A percentile compares a stretch with the other conserved stretches of the same genome.
These are phyloP conservation scores for Sakesphorus luctuosus DNA, from an alignment of 2,113 vertebrate species.

Conservation along the genomic window DNA sequence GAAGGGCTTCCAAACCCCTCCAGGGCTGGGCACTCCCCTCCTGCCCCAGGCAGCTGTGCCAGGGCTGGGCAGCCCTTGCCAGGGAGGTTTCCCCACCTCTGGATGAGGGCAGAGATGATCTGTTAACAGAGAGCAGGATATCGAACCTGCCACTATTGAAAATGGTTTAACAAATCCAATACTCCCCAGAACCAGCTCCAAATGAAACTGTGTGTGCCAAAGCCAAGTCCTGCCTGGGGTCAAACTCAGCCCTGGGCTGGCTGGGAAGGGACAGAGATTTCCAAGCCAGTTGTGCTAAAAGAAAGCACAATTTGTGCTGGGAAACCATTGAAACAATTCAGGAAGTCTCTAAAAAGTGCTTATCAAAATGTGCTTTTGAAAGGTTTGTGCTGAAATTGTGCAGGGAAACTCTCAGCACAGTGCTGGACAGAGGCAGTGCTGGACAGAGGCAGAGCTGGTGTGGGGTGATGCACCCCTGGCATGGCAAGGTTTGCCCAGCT, in stretches of 20 bases:
- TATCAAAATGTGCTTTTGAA: not conserved
- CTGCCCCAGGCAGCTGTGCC: not conserved
- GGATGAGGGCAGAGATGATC: not conserved
- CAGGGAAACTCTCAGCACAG: not conserved
- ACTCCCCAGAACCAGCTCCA: not conserved
- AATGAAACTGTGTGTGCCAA: not conserved
- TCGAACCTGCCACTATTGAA: not conserved
- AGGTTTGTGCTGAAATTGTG: not conserved
- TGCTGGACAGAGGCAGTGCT: rapidly evolving
- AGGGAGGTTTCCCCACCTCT: not conserved
- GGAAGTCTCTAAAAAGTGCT: not conserved
- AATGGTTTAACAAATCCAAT: not conserved
- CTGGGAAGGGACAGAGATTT: not conserved
- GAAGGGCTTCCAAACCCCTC: not conserved
- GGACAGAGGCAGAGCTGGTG: not conserved
- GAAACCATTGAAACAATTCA: not conserved
- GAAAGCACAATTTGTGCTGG: not conserved
- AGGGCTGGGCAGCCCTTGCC: not conserved
- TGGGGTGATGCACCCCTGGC: not conserved
- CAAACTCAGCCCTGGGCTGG: not conserved
- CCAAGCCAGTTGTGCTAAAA: rapidly evolving
- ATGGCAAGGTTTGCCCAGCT: not conserved
- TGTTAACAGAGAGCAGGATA: not conserved
- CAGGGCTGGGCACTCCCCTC: not conserved
- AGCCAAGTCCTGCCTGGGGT: not conserved